Conservation (phyloP, 1,140 invertebrate species). For the Bombus balteatus region DNA sequence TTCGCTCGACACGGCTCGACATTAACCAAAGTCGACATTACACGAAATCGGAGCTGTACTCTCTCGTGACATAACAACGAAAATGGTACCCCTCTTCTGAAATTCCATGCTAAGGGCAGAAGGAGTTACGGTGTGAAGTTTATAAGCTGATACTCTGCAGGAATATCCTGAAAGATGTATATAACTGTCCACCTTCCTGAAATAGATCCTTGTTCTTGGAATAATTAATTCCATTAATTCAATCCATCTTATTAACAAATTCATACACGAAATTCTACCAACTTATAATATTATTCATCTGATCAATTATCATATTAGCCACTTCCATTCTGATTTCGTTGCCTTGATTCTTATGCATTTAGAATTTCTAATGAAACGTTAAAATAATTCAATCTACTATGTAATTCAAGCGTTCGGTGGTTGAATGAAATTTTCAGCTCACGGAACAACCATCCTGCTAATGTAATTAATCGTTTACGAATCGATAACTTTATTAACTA, state of each 20-base stretch:
- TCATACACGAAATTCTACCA: background rate
- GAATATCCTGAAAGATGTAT: background rate
- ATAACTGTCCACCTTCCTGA: background rate
- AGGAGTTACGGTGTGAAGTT: conserved; percentile 11
- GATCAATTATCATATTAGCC: no score
- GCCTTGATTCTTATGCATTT: background rate
- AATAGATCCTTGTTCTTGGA: background rate
- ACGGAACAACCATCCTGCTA: background rate
- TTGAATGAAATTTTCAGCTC: background rate
- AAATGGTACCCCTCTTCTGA: conserved; percentile 11
- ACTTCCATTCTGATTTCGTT: background rate
- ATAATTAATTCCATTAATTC: background rate
- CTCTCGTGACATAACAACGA: background rate
- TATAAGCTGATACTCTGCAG: conserved; percentile 15
- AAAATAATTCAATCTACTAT: no score
- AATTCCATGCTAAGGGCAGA: conserved; percentile 46
- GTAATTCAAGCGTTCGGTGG: no score
- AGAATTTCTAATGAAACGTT: no score
- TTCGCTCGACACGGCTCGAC: conserved; percentile 11
- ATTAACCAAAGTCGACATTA: conserved; percentile 29
- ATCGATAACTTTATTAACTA: background rate
- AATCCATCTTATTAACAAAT: background rate
- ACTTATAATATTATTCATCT: background rate
- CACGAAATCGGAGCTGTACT: conserved; percentile 37
- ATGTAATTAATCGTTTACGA: background rate